phyloP scores from a whole-genome alignment of 1,140 invertebrate genomes.

The Papilio polyxenes region DNA sequence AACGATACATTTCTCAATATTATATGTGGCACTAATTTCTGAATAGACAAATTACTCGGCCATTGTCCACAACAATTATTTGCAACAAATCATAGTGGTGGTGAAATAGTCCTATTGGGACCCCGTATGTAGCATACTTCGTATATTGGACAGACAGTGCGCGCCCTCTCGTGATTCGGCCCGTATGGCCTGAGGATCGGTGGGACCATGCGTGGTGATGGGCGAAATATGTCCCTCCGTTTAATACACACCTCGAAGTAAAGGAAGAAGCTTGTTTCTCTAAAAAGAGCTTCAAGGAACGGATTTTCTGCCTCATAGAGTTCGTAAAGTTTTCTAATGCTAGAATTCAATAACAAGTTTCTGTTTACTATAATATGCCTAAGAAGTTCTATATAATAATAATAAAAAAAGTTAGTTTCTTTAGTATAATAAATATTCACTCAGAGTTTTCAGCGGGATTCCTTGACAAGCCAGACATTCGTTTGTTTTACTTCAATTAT shows the following conservation, averaged over 20 bases:
- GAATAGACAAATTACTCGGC: neutral
- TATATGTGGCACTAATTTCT: neutral
- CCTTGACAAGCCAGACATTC: constrained; percentile 2
- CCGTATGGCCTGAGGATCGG: too few relatives aligned
- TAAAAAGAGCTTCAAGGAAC: neutral
- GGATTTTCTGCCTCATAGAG: neutral
- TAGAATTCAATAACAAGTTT: neutral
- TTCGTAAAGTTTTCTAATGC: neutral
- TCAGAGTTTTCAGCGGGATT: neutral
- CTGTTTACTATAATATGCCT: neutral
- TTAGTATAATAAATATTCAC: neutral
- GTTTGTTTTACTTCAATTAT: constrained; percentile 22
- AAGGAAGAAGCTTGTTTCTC: too few relatives aligned
- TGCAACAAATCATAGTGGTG: too few relatives aligned
- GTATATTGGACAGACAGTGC: too few relatives aligned
- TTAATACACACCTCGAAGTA: too few relatives aligned
- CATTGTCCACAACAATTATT: too few relatives aligned
- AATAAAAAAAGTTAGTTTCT: neutral
- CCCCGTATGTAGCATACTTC: too few relatives aligned
- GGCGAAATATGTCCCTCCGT: too few relatives aligned
- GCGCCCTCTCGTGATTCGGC: too few relatives aligned
- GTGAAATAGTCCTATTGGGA: too few relatives aligned
- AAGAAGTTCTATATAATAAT: neutral
- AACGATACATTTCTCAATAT: neutral
- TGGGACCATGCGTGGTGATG: too few relatives aligned